Base-by-base conservation (phyloP, 2,888 invertebrate genomes). In the Noctua pronuba region DNA sequence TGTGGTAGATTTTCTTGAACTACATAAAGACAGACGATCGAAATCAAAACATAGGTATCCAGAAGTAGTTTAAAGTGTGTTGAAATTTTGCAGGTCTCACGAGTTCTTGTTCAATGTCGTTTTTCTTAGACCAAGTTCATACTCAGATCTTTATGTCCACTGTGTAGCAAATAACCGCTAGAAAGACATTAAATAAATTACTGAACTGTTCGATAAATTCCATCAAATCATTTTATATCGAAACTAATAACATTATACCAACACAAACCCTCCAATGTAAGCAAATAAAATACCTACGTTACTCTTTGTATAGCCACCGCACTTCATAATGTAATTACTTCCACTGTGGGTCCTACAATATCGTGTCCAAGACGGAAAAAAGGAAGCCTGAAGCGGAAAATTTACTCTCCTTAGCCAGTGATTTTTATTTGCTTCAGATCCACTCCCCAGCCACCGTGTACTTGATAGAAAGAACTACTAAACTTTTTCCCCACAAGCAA, bases 381-480 rank as follows among this genome's bases (percentile, higher is more conserved):
- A 81, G 55, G 82, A 85, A 84, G 60, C 73, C 68, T 31, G 75
- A 58, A 82, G 77, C 83, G 85, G 88, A 85, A 88, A 88, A 89
- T 90, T 86, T 89, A 83, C 88, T 89, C 81, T 87, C 77, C 79
- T 81, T 80, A 80, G 44, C 76, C 79, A 79, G 74, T 82, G 86
- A 84, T 85, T 86, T 88, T 89, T 89, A 88, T 90, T 89, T 86
- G 84, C 82, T 83, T 84, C 75, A 73, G 84, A 80, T 79, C 80
- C 82, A 65, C 79, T 84, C 80, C 46, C 75, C 55, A 52, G 73
- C 68, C 77, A 73, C 70, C 73, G 71, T 82, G 79, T 86, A 82
- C 83, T 82, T 83, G 82, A 86, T 87, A 73, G 75, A 83, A 85
- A 82, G 77, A 84, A 82, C 83, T 84, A 80, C 75, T 70, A 67